Conservation (phyloP, 2,113 vertebrate species). For the Melospiza georgiana region DNA sequence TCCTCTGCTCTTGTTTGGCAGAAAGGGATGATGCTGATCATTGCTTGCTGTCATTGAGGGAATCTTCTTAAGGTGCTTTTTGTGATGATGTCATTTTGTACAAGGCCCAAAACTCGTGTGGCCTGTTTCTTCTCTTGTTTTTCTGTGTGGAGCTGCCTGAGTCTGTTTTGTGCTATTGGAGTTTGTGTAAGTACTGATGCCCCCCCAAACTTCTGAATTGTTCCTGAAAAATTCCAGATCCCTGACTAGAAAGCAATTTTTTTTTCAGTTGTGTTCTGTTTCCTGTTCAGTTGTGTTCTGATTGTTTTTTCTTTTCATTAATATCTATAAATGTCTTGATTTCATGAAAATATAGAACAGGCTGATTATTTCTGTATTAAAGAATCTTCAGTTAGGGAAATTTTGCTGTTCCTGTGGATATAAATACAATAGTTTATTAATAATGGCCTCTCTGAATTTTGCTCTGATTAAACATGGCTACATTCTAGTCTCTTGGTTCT, state of each 20-base stretch:
- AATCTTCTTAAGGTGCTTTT: not conserved
- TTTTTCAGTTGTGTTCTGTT: not conserved
- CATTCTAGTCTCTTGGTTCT: not conserved
- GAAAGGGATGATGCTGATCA: not conserved
- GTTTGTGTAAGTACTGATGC: not conserved
- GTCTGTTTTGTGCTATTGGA: not conserved
- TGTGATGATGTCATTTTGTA: not conserved
- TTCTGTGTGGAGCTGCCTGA: not conserved
- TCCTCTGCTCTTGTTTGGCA: not conserved
- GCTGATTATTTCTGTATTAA: not conserved
- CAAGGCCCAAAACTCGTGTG: not conserved
- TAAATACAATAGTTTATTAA: not conserved
- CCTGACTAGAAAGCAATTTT: not conserved
- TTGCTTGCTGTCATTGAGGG: not conserved
- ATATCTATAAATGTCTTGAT: not conserved
- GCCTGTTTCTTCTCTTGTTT: not conserved
- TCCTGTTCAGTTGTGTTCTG: not conserved
- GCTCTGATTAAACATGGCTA: not conserved
- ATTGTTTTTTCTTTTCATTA: not conserved
- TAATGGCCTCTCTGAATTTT: not conserved
- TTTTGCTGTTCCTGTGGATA: not conserved
- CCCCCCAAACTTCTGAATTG: not conserved
- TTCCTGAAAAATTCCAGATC: not conserved
- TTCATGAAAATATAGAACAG: not conserved
- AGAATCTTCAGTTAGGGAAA: not conserved